phyloP scores from a whole-genome alignment of 2,888 invertebrate species.

The Graphium colonna region DNA sequence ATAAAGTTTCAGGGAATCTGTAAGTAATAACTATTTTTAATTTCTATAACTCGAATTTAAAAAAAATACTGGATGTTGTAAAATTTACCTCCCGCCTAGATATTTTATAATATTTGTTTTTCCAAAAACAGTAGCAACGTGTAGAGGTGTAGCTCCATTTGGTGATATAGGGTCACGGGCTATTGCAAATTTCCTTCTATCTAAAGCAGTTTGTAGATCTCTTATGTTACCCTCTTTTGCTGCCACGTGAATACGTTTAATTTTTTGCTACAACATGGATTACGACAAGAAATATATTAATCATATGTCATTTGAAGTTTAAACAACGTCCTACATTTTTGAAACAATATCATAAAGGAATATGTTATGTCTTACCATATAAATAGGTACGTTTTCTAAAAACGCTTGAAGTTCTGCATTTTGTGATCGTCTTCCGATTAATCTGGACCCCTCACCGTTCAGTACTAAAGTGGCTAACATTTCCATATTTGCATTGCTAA shows the following conservation, averaged over 20 bases:
- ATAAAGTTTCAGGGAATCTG: conserved; percentile 92
- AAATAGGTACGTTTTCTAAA: conserved; percentile 91
- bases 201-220: conserved; percentile 91
- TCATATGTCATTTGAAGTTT: too few species aligned
- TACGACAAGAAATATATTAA: too few species aligned
- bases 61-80: not conserved
- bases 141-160: conserved; percentile 91
- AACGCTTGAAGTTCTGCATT: conserved; percentile 92
- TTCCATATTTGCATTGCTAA: conserved; percentile 91
- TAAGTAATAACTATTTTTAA: conserved; percentile 7
- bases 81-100: conserved; percentile 69
- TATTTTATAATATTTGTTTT: conserved; percentile 88
- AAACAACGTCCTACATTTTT: too few species aligned
- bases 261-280: conserved; percentile 85
- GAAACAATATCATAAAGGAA: too few species aligned
- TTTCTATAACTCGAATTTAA: not conserved
- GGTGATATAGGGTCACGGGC: conserved; percentile 92
- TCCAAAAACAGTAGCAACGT: conserved; percentile 91
- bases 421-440: conserved; percentile 84
- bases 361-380: conserved; percentile 86
- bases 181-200: conserved; percentile 94
- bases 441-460: conserved; percentile 90
- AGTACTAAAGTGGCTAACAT: conserved; percentile 93
- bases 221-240: conserved; percentile 91
- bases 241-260: conserved; percentile 92